Base-by-base conservation (phyloP, 2,797 vertebrate species). In the Pempheris klunzingeri region DNA sequence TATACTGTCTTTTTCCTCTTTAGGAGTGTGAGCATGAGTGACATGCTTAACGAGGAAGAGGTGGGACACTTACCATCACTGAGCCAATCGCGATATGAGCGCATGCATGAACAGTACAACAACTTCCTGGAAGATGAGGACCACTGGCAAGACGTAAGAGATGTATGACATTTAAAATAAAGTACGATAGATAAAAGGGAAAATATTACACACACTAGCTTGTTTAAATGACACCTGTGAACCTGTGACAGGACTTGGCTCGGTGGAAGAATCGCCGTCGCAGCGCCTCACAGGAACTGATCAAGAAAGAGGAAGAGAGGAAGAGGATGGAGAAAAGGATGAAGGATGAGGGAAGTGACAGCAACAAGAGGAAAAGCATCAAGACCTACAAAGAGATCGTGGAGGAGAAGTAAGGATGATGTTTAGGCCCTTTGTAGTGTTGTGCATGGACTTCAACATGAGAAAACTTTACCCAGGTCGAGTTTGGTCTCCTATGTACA, bases 361-460 rank as follows among this genome's bases (percentile, higher is more conserved):
- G 88, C 14, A 94, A 96, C 79, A 96, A 97, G 78, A 96, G 96
- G 84, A 99, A 97, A 95, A 99, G 97, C 93, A 98, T 99, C 88
- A 99, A 99, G 94, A 99, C 98, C 58, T 99, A 99, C 92, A 96
- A 96, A 92, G 98, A 99, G 92, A 99, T 99, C 0, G 95, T 99
- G 47, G 97, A 99, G 81, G 98, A 99, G 77, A 99, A 99, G 98
- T 99, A 93, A 1, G 98, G 24, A 54, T 11, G 52, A 70, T 30
- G 26, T 26, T n/a, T n/a, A n/a, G 18, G 13, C 28, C 4, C 22
- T 58, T 63, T 66, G 49, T 38, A 14, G 3, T 41, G 18, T 41
- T 63, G 47, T 18, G 53, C n/a, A 11, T 52, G 22, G 38, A 14
- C 5, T 32, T 57, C 36, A 44, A 50, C 18, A 20, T 54, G 30